Conservation (phyloP, 2,888 invertebrate species). For the Muscina levida region DNA sequence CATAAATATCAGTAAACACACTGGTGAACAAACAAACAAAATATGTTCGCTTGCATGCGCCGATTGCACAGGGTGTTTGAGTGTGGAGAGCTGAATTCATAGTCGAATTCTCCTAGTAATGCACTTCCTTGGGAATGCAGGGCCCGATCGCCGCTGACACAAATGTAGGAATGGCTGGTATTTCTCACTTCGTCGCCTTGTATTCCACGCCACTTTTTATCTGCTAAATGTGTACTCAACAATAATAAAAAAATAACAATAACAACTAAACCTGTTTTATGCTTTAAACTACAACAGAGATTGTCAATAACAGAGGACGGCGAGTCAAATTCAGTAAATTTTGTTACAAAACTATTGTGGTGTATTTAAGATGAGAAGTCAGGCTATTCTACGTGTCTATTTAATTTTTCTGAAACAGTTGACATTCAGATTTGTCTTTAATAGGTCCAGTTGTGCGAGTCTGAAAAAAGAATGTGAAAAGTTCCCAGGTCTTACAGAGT, state of each 20-base stretch:
- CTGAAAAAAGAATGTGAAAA: too few species aligned
- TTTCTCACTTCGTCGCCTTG: not conserved
- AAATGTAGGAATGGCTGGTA: not conserved
- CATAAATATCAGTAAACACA: slow-evolving; percentile 74
- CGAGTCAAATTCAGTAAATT: not conserved
- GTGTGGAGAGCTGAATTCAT: not conserved
- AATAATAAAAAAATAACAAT: slow-evolving; percentile 38
- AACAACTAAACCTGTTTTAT: slow-evolving; percentile 47
- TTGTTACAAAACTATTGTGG: too few species aligned
- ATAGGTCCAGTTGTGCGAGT: too few species aligned
- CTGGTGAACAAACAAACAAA: too few species aligned
- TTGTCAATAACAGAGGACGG: slow-evolving; percentile 10
- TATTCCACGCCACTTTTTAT: too few species aligned
- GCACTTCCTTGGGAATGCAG: not conserved
- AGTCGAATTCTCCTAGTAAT: not conserved
- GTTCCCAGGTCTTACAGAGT: too few species aligned
- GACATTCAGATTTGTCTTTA: too few species aligned
- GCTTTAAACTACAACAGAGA: slow-evolving; percentile 14
- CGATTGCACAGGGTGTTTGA: slow-evolving; percentile 12
- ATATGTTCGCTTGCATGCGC: slow-evolving; percentile 37
- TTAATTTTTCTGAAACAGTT: too few species aligned
- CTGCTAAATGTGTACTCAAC: too few species aligned
- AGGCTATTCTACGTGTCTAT: too few species aligned
- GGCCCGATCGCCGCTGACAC: not conserved
- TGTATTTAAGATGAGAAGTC: too few species aligned